These are phyloP conservation scores for Hirudo medicinalis DNA, from an alignment of 1,140 invertebrate genomes.

Conservation along the genomic window DNA sequence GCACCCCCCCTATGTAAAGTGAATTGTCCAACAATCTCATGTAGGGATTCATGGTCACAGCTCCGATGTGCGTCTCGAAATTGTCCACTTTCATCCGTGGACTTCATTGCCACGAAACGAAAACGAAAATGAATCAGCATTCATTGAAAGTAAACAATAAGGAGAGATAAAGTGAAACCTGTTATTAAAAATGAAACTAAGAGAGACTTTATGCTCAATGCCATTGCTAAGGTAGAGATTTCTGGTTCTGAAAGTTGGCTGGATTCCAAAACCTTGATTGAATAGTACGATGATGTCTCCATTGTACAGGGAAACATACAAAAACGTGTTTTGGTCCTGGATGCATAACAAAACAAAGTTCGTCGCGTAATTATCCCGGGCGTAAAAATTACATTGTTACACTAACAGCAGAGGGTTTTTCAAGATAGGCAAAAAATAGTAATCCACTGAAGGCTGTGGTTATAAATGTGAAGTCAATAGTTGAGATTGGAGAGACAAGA, in stretches of 20 bases:
- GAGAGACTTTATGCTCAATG: conserved; percentile 13
- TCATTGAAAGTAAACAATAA: not conserved
- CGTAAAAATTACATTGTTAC: not conserved
- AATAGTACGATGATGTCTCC: conserved; percentile 22
- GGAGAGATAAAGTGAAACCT: conserved; percentile 12
- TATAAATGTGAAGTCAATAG: conserved; percentile 17
- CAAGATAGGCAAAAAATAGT: conserved; percentile 13
- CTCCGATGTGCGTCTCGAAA: conserved; percentile 15
- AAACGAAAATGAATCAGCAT: not conserved
- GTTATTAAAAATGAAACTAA: conserved; percentile 20
- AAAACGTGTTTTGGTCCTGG: conserved; percentile 11
- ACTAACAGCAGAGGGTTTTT: not conserved
- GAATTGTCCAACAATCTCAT: conserved; percentile 16
- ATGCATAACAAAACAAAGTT: too few species aligned
- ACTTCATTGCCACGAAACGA: not conserved
- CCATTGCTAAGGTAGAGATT: conserved; percentile 16
- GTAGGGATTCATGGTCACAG: conserved; percentile 16
- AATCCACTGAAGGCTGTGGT: conserved; percentile 20
- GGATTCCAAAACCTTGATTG: conserved; percentile 19
- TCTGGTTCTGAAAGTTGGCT: conserved; percentile 13
- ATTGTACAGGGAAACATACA: conserved; percentile 22
- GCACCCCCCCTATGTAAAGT: conserved; percentile 22
- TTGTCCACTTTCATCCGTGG: conserved; percentile 19
- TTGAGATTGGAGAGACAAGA: conserved; percentile 8
- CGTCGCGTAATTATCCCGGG: not conserved